phyloP scores from a whole-genome alignment of 2,113 vertebrate species.

The Paedocypris sp. region DNA sequence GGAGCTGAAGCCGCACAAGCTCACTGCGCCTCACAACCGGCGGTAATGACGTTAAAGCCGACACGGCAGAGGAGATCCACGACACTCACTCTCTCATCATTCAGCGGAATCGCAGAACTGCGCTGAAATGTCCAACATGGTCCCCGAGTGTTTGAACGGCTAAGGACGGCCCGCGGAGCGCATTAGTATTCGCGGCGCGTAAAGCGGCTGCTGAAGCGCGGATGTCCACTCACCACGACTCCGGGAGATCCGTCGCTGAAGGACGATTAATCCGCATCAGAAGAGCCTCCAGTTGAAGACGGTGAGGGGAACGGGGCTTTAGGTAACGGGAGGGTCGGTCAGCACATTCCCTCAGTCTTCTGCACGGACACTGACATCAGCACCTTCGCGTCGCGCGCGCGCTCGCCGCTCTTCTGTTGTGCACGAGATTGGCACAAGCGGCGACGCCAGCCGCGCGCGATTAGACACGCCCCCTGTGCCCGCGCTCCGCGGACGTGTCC shows the following conservation, averaged over 20 bases:
- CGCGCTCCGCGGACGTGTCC: constrained; percentile 38
- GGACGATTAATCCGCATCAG: constrained; percentile 38
- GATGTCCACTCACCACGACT: constrained; percentile 31
- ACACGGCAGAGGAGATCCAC: no score
- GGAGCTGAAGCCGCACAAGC: no score
- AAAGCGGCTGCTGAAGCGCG: neutral
- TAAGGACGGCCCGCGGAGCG: neutral
- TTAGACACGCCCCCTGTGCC: constrained; percentile 57
- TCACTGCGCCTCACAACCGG: no score
- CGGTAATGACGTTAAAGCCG: no score
- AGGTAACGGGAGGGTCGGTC: constrained; percentile 22
- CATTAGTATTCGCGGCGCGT: constrained; percentile 19
- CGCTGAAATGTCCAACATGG: no score
- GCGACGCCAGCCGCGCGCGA: constrained; percentile 46
- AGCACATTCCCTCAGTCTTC: constrained; percentile 49
- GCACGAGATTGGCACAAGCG: constrained; percentile 45
- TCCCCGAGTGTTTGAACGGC: no score
- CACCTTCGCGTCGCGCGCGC: constrained; percentile 35
- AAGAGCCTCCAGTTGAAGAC: constrained; percentile 43
- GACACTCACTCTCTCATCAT: no score
- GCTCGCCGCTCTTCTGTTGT: constrained; percentile 37
- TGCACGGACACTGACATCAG: constrained; percentile 2
- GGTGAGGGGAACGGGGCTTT: constrained; percentile 16
- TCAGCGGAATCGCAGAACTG: no score
- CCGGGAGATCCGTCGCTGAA: no score